phyloP scores from a whole-genome alignment of 2,113 vertebrate genomes.

The Pseudonaja textilis region DNA sequence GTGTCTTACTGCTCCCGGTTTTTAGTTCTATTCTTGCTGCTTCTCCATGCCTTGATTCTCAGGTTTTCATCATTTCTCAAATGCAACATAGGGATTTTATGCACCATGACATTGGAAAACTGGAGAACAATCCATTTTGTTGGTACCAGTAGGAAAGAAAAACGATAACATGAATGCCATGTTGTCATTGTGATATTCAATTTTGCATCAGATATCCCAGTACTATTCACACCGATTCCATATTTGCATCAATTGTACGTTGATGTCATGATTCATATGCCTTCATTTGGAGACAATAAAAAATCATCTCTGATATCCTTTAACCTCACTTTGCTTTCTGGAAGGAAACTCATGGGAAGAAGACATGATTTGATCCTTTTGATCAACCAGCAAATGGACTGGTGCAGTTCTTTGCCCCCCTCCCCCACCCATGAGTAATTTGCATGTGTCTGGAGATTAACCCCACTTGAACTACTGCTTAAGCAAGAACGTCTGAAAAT shows the following conservation, averaged over 20 bases:
- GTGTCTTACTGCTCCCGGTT: not conserved
- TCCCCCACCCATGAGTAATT: not conserved
- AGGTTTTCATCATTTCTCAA: not conserved
- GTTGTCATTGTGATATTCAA: not conserved
- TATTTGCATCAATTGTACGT: not conserved
- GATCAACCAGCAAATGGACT: not conserved
- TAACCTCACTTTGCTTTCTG: not conserved
- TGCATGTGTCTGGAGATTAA: not conserved
- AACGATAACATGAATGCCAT: not conserved
- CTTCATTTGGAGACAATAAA: not conserved
- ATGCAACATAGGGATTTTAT: not conserved
- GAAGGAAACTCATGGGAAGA: not conserved
- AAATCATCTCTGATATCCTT: not conserved
- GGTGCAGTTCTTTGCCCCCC: not conserved
- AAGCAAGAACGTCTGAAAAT: not conserved
- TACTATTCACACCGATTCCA: not conserved
- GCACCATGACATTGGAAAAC: not conserved
- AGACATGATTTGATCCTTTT: not conserved
- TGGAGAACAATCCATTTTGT: not conserved
- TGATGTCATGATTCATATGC: not conserved
- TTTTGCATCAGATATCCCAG: not conserved
- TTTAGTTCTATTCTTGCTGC: not conserved
- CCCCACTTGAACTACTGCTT: not conserved
- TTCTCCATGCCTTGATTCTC: not conserved
- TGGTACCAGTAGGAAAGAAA: not conserved